Evolutionary conservation across 2,113 vertebrate genomes (phyloP).

Genomic region (Thalassoma bifasciatum): DNA sequence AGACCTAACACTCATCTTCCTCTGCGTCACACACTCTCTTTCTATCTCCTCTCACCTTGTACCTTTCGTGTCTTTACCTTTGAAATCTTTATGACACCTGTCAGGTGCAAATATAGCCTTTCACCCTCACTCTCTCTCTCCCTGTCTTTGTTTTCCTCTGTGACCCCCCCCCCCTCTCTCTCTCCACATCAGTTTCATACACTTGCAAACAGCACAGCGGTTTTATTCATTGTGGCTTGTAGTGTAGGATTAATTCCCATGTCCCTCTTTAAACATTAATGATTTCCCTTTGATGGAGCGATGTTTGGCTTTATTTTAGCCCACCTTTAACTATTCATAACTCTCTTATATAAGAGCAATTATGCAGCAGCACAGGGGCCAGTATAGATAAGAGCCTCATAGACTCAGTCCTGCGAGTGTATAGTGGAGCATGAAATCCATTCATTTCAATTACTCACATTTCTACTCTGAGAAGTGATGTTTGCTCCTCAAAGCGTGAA

Average conservation of each 20-base stretch:
- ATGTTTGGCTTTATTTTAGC: constrained; percentile 74
- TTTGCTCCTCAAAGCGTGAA: constrained; percentile 43
- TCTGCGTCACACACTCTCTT: too few species aligned
- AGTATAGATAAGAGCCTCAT: constrained; percentile 28
- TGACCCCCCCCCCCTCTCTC: not conserved
- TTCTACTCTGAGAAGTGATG: constrained; percentile 35
- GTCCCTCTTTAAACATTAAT: constrained; percentile 72
- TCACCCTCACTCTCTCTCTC: not conserved
- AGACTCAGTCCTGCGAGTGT: constrained; percentile 44
- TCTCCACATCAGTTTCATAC: constrained; percentile 12
- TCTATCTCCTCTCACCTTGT: not conserved
- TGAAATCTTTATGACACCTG: not conserved
- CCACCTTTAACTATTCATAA: constrained; percentile 75
- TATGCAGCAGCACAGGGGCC: constrained; percentile 47
- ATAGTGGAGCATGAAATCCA: constrained; percentile 59
- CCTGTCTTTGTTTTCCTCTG: not conserved
- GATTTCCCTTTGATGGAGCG: constrained; percentile 63
- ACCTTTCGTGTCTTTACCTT: not conserved
- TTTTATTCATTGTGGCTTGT: constrained; percentile 60
- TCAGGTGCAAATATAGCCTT: not conserved
- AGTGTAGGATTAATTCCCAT: constrained; percentile 56
- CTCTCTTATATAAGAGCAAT: constrained; percentile 60
- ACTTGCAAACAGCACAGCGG: constrained; percentile 1
- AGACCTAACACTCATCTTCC: too few species aligned
- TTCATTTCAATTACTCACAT: constrained; percentile 57